These are phyloP conservation scores for Spheniscus humboldti DNA, from an alignment of 2,797 vertebrate genomes.

Conservation along the genomic window DNA sequence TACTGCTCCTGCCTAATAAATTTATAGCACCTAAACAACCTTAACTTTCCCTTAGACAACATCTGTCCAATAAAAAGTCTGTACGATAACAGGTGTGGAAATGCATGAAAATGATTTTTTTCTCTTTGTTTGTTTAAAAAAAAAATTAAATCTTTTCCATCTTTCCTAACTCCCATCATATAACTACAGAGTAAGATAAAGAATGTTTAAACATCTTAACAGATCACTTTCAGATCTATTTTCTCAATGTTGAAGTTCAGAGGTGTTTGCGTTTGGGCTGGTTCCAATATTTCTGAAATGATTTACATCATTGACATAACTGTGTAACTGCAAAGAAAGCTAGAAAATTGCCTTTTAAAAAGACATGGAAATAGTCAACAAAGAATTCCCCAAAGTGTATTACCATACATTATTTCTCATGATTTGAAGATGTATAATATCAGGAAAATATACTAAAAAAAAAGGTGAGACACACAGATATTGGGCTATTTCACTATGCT, in stretches of 20 bases:
- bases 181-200: neutral
- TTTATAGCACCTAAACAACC: neutral
- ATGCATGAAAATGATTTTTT: neutral
- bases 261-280: neutral
- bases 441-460: neutral
- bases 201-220: neutral
- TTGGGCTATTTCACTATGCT: neutral
- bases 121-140: neutral
- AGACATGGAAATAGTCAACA: neutral
- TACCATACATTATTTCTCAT: neutral
- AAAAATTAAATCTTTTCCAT: neutral
- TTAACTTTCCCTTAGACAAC: neutral
- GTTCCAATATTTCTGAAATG: neutral
- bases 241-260: neutral
- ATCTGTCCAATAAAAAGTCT: neutral
- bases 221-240: neutral
- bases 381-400: neutral
- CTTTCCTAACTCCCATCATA: neutral
- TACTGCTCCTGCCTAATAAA: neutral
- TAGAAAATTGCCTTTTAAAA: neutral
- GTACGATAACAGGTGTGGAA: neutral
- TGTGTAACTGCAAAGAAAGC: accelerated
- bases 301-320: neutral
- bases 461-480: accelerated
- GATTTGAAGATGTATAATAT: neutral